Evolutionary conservation across 2,113 vertebrate genomes (phyloP).

Genomic region (Poeciliopsis retropinna): DNA sequence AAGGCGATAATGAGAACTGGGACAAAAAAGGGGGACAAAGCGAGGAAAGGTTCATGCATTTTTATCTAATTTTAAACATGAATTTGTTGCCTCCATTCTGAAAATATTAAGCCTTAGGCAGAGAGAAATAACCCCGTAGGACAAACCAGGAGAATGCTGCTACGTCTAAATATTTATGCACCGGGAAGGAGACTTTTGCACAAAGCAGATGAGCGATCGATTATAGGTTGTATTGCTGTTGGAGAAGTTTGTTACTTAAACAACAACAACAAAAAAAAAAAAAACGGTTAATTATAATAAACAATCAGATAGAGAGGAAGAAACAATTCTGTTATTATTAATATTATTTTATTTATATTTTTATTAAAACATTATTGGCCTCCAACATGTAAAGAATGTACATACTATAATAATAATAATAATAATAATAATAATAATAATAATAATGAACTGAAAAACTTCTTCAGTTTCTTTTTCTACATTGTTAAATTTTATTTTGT

Average conservation of each 20-base stretch:
- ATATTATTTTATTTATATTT: conserved; percentile 58
- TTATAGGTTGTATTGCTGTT: not conserved
- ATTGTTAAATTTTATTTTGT: conserved; percentile 42
- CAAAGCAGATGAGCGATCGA: not conserved
- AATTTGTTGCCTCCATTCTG: conserved; percentile 28
- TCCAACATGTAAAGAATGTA: conserved; percentile 77
- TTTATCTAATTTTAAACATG: conserved; percentile 48
- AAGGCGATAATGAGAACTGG: conserved; percentile 45
- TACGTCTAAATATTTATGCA: conserved; percentile 41
- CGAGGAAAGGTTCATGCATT: conserved; percentile 40
- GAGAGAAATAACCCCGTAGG: not conserved
- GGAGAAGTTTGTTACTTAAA: not conserved
- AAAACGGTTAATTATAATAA: not conserved
- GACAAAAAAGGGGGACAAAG: conserved; percentile 17
- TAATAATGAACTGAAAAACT: conserved; percentile 57
- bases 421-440: conserved; percentile 63
- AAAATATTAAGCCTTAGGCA: conserved; percentile 36
- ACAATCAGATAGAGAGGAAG: conserved; percentile 7
- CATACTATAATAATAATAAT: conserved; percentile 61
- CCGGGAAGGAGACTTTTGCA: conserved; percentile 4
- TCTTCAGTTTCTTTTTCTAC: conserved; percentile 41
- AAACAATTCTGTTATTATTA: conserved; percentile 8
- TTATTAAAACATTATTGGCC: conserved; percentile 79
- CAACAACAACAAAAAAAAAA: not conserved
- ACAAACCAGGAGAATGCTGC: conserved; percentile 14